Conservation (phyloP, 1,140 invertebrate species). For the Neodiprion fabricii region DNA sequence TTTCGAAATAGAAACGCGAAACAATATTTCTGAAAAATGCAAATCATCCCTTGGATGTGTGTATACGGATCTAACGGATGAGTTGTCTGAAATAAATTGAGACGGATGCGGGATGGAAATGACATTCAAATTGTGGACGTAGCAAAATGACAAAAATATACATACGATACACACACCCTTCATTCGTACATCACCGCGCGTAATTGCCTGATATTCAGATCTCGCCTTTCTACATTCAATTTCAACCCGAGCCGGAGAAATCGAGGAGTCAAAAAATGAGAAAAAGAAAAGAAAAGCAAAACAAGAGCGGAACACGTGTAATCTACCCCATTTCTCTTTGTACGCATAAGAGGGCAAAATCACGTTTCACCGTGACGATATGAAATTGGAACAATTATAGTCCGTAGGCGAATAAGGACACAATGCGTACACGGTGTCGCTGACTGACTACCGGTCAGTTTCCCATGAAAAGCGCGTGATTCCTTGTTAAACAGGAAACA, state of each 20-base stretch:
- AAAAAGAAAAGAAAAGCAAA: not conserved
- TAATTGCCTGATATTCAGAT: slow-evolving; percentile 58
- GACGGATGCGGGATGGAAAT: slow-evolving; percentile 44
- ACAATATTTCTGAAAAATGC: slow-evolving; percentile 45
- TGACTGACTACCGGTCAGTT: not conserved
- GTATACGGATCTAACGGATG: slow-evolving; percentile 17
- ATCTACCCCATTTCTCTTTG: too few species aligned
- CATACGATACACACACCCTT: slow-evolving; percentile 33
- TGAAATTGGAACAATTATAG: too few species aligned
- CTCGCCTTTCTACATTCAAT: slow-evolving; percentile 6
- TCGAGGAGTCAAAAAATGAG: not conserved
- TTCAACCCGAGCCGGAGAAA: not conserved
- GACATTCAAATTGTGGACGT: slow-evolving; percentile 50
- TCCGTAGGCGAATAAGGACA: not conserved
- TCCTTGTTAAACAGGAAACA: not conserved
- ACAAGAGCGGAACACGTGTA: too few species aligned
- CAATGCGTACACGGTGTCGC: not conserved
- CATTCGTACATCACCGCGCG: slow-evolving; percentile 38
- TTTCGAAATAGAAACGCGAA: slow-evolving; percentile 4
- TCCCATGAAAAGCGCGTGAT: not conserved
- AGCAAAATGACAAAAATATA: slow-evolving; percentile 54
- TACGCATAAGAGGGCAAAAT: too few species aligned
- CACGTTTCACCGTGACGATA: too few species aligned
- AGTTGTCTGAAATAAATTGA: slow-evolving; percentile 50
- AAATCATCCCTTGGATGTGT: slow-evolving; percentile 42